Conservation (phyloP, 2,797 vertebrate species). For the Heliangelus exortis region DNA sequence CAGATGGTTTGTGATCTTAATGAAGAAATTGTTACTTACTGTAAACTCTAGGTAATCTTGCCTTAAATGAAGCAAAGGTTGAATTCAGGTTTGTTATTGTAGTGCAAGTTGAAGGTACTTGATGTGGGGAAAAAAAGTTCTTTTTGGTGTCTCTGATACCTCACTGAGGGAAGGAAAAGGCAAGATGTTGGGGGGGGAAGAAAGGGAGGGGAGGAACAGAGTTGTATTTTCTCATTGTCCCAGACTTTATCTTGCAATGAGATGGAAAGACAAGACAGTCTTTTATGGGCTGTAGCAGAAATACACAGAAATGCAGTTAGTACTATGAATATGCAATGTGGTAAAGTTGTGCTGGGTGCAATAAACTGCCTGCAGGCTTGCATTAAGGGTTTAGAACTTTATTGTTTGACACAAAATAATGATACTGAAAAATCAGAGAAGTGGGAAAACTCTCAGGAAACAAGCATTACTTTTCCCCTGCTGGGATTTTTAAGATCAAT, state of each 20-base stretch:
- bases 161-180: background rate
- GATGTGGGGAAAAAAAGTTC: background rate
- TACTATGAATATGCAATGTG: background rate
- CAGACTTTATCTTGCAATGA: background rate
- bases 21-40: background rate
- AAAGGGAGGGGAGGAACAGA: background rate
- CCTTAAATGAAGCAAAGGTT: background rate
- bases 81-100: background rate
- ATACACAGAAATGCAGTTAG: conserved; percentile 27
- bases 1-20: background rate
- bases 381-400: background rate
- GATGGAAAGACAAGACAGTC: background rate
- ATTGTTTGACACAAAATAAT: background rate
- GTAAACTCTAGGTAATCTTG: background rate
- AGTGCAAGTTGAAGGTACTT: background rate
- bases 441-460: conserved; percentile 8
- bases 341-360: background rate
- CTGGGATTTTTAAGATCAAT: conserved; percentile 24
- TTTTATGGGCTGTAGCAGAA: background rate
- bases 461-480: background rate
- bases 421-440: background rate
- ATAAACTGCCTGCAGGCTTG: background rate
- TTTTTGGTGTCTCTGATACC: background rate
- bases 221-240: background rate
- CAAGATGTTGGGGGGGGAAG: background rate